Evolutionary conservation across 2,113 vertebrate species (phyloP).

Genomic region (Carettochelys insculpta): DNA sequence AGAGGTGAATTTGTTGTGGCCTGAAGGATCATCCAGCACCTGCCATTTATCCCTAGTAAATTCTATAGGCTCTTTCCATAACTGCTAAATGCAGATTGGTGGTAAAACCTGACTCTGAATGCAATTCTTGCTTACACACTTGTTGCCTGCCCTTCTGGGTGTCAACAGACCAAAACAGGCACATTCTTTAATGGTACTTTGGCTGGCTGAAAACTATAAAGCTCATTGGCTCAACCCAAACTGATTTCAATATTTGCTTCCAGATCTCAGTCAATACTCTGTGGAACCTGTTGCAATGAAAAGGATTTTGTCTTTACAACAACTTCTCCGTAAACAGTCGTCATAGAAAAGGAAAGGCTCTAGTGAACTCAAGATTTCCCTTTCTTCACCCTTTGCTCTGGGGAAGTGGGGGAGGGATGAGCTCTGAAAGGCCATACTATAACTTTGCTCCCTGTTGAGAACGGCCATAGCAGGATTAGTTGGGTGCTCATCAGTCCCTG

Average conservation of each 20-base stretch:
- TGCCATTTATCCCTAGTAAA: slow-evolving; percentile 31
- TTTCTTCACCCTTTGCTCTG: not conserved
- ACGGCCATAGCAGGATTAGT: not conserved
- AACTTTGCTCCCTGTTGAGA: not conserved
- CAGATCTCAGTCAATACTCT: not conserved
- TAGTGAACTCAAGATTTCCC: not conserved
- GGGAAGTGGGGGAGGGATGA: too few relatives aligned
- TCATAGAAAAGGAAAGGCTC: slow-evolving; percentile 1
- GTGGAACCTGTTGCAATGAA: slow-evolving; percentile 21
- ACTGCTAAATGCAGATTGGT: slow-evolving; percentile 14
- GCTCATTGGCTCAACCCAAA: slow-evolving; percentile 19
- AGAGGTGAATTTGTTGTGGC: not conserved
- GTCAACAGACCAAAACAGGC: slow-evolving; percentile 44
- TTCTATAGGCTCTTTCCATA: not conserved
- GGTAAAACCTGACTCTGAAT: slow-evolving; percentile 31
- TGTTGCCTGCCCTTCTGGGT: slow-evolving; percentile 60
- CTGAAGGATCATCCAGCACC: not conserved
- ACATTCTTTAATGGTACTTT: slow-evolving; percentile 57
- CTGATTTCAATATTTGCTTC: slow-evolving; percentile 22
- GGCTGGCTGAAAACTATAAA: slow-evolving; percentile 59
- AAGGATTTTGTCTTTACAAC: not conserved
- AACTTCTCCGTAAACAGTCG: slow-evolving; percentile 7
- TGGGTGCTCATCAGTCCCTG: not conserved
- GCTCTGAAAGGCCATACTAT: not conserved
- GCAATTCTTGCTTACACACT: slow-evolving; percentile 20